These are phyloP conservation scores for Pollenia angustigena DNA, from an alignment of 2,888 invertebrate genomes.

Conservation along the genomic window DNA sequence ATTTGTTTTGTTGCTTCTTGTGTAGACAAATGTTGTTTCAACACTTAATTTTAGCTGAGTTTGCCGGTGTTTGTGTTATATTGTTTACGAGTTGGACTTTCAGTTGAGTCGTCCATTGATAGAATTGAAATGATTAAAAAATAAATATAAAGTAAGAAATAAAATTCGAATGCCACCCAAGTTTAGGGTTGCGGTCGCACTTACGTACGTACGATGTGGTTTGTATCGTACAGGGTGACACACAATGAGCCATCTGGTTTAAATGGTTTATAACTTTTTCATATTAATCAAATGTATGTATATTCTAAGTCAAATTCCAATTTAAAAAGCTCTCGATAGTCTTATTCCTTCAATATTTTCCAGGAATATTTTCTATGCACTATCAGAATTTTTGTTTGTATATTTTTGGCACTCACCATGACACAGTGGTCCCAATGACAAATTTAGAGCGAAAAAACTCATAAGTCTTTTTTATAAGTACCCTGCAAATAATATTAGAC, in stretches of 20 bases:
- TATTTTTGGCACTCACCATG: too few species aligned
- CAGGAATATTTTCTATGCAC: too few species aligned
- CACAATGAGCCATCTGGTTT: neutral
- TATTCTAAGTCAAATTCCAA: too few species aligned
- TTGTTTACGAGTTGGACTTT: slow-evolving; percentile 44
- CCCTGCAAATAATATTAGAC: too few species aligned
- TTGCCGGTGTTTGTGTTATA: neutral
- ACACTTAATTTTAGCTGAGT: slow-evolving; percentile 49
- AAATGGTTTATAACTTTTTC: too few species aligned
- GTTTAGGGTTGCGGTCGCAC: slow-evolving; percentile 62
- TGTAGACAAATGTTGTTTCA: slow-evolving; percentile 61
- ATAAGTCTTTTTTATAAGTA: too few species aligned
- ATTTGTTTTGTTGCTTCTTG: slow-evolving; percentile 23
- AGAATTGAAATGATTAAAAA: slow-evolving; percentile 58
- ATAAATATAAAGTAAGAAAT: slow-evolving; percentile 64
- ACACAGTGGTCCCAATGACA: too few species aligned
- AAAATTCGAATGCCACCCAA: slow-evolving; percentile 73
- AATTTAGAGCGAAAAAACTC: too few species aligned
- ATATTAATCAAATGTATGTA: too few species aligned
- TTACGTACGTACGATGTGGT: slow-evolving; percentile 27
- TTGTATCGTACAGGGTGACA: slow-evolving; percentile 3
- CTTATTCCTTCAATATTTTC: too few species aligned
- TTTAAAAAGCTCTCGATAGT: too few species aligned
- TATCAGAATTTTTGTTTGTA: too few species aligned
- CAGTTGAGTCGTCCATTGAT: slow-evolving; percentile 57